Percentiles rank a stretch among this genome's conserved stretches.
phyloP scores from a whole-genome alignment of 2,113 vertebrate genomes.

The Cyanoramphus novaezelandiae region DNA sequence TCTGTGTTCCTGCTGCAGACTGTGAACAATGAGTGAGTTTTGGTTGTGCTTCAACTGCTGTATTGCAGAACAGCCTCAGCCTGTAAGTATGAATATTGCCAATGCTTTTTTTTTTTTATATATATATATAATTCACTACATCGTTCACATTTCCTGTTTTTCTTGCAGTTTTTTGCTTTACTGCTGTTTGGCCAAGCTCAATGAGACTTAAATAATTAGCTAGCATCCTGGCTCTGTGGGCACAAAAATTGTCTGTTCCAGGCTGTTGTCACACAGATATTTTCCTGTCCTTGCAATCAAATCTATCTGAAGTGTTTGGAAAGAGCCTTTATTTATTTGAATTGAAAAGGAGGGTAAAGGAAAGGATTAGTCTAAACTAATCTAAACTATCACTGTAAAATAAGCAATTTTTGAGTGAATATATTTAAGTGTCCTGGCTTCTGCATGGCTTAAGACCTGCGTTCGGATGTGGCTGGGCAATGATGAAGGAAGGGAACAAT shows the following conservation, averaged over 20 bases:
- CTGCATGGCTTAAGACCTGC: neutral
- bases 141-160: neutral
- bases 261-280: neutral
- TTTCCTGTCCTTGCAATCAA: neutral
- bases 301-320: neutral
- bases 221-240: neutral
- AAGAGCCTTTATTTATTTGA: neutral
- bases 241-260: neutral
- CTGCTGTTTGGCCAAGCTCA: neutral
- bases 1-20: constrained; percentile 55
- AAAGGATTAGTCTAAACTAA: neutral
- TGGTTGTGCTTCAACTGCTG: constrained; percentile 95
- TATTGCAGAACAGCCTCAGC: constrained; percentile 89
- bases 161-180: neutral
- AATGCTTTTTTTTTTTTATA: neutral
- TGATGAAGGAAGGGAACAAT: neutral
- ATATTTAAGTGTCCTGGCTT: neutral
- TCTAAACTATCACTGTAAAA: neutral
- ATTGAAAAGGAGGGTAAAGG: neutral
- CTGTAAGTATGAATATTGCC: constrained; percentile 77
- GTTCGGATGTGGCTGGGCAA: neutral
- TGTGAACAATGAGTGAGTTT: constrained; percentile 86
- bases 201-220: neutral
- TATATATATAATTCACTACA: neutral
- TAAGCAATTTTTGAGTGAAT: neutral